Conservation (phyloP, 2,113 vertebrate species). For the Rousettus leschenaultii region DNA sequence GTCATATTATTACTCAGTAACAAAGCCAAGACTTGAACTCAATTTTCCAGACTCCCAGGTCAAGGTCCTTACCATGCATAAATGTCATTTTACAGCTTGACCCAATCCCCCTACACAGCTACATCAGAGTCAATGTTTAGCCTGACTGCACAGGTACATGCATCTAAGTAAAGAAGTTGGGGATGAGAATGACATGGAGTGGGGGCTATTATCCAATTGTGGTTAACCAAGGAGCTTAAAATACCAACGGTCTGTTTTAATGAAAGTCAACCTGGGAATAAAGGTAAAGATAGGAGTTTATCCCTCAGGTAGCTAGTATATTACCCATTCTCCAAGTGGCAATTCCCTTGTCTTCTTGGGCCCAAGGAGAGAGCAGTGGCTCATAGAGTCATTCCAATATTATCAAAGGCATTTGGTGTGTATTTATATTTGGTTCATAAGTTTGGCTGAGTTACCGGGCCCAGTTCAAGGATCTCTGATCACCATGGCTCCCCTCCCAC, state of each 20-base stretch:
- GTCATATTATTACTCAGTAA: background rate
- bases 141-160: background rate
- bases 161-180: background rate
- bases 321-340: background rate
- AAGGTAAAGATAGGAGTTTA: background rate
- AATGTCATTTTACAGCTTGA: background rate
- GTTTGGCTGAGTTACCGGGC: background rate
- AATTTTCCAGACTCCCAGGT: background rate
- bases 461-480: background rate
- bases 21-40: background rate
- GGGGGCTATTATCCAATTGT: background rate
- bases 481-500: background rate
- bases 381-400: background rate
- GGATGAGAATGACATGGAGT: background rate
- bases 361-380: background rate
- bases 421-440: background rate
- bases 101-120: background rate
- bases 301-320: background rate
- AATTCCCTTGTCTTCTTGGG: background rate
- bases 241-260: background rate
- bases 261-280: background rate
- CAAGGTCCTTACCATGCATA: background rate
- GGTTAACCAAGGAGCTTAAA: background rate
- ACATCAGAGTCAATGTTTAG: background rate
- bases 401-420: background rate